Base-by-base conservation (phyloP, 2,888 invertebrate species). In the Drosophila merina region DNA sequence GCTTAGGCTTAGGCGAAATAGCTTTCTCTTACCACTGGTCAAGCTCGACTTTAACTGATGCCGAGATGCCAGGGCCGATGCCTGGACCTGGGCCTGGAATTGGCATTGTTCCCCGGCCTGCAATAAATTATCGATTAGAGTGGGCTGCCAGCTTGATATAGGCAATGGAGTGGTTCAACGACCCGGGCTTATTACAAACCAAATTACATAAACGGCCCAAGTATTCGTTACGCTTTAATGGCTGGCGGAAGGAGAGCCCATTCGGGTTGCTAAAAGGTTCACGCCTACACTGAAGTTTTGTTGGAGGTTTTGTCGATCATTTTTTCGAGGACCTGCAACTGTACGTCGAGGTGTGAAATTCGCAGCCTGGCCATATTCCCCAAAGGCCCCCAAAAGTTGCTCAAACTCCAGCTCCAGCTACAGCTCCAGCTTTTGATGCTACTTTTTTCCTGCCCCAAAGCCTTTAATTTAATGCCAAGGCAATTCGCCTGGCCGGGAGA, bases 61-160 rank as follows among this genome's bases (percentile, higher is more conserved):
- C 10, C 25, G 44, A 42, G 48, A 64, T 64, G 63, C 63, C 63
- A 64, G 47, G 54, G 45, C 52, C 56, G 62, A 52, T 60, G 47
- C 67, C 38, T 60, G 50, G 55, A 54, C 51, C 50, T 28, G 28
- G 28, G 28, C 28, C 28, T 28, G 28, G 28, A 28, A 44, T 44
- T 44, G 44, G 66, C 72, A 75, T 77, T 80, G 75, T 80, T 79
- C 47, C 66, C 56, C 60, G 58, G 77, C 84, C 79, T 75, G 85
- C 83, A 88, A 90, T 90, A 89, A 90, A 89, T 89, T 90, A 89
- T 83, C 89, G 88, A 90, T 90, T 90, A 90, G 86, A 82, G 80
- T 88, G 72, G 75, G 78, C 71, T 58, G 49, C 51, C 28, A 44
- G 69, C 66, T 59, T 56, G 36, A 57, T 69, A 57, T 57, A 42